Percentiles rank a stretch among this genome's conserved stretches.
Conservation (phyloP, 2,888 invertebrate genomes). For the Rugalucina vietnamica region DNA sequence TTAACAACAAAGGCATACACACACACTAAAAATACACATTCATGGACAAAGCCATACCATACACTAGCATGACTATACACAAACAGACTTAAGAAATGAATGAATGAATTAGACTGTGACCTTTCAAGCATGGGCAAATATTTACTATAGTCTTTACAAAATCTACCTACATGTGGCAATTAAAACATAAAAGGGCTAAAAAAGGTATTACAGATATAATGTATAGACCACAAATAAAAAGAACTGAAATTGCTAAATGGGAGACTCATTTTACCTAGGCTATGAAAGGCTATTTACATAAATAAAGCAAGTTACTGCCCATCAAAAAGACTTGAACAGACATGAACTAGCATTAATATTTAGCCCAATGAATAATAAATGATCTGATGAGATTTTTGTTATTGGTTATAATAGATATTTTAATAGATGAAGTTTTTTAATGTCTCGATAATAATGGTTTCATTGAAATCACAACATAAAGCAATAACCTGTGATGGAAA, state of each 20-base stretch:
- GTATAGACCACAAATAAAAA: background rate
- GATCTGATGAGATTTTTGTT: constrained; percentile 10
- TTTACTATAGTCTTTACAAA: constrained; percentile 12
- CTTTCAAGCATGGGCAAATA: constrained; percentile 9
- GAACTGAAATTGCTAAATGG: background rate
- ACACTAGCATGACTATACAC: constrained; percentile 1
- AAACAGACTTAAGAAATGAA: background rate
- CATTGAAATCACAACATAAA: constrained; percentile 10
- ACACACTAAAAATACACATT: background rate
- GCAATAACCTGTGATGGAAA: background rate
- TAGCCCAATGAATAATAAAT: background rate
- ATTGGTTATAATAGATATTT: background rate
- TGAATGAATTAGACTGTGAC: constrained; percentile 12
- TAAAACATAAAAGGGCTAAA: background rate
- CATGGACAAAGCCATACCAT: constrained; percentile 3
- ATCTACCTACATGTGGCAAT: constrained; percentile 17
- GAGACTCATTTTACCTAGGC: background rate
- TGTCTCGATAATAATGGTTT: background rate
- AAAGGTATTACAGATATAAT: constrained; percentile 2
- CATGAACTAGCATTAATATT: constrained; percentile 1
- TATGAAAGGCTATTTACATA: constrained; percentile 9
- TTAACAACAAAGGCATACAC: constrained; percentile 2
- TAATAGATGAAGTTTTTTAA: background rate
- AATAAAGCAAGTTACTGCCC: constrained; percentile 1
- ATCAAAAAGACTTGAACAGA: constrained; percentile 3